Conservation (phyloP, 2,113 vertebrate species). For the Anolis carolinensis region DNA sequence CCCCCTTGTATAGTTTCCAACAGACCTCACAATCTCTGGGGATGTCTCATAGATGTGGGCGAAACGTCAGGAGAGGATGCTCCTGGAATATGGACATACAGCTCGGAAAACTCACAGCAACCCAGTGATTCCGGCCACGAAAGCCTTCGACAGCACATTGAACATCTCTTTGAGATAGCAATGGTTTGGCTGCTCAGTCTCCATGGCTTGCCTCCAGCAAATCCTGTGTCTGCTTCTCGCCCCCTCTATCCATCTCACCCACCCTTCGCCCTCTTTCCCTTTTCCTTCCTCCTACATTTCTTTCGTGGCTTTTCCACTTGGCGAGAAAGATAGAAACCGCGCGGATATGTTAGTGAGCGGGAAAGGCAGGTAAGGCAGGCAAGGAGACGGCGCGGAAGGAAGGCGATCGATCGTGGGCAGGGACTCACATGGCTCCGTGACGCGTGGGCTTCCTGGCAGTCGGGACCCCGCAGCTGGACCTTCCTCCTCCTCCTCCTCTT, state of each 20-base stretch:
- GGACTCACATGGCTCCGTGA: conserved; percentile 80
- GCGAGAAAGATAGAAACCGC: conserved; percentile 25
- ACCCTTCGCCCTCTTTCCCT: conserved; percentile 33
- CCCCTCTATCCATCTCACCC: conserved; percentile 27
- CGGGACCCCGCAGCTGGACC: conserved; percentile 7
- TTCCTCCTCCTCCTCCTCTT: conserved; percentile 50
- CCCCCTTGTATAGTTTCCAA: no score
- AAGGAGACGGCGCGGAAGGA: not conserved
- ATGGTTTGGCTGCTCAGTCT: no score
- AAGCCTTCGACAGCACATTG: no score
- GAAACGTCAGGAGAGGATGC: no score
- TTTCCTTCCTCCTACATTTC: not conserved
- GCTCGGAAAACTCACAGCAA: no score
- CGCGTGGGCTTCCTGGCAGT: conserved; percentile 43
- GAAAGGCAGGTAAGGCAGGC: not conserved
- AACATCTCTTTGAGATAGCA: no score
- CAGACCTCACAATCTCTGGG: no score
- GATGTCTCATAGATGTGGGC: no score
- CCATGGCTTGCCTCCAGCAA: no score
- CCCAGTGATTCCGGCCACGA: no score
- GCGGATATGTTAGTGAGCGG: not conserved
- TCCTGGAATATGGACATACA: no score
- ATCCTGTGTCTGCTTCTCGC: no score
- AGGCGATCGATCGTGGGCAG: not conserved
- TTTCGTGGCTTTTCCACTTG: conserved; percentile 24